Evolutionary conservation across 2,113 vertebrate species (phyloP).

Genomic region (Boleophthalmus pectinirostris): DNA sequence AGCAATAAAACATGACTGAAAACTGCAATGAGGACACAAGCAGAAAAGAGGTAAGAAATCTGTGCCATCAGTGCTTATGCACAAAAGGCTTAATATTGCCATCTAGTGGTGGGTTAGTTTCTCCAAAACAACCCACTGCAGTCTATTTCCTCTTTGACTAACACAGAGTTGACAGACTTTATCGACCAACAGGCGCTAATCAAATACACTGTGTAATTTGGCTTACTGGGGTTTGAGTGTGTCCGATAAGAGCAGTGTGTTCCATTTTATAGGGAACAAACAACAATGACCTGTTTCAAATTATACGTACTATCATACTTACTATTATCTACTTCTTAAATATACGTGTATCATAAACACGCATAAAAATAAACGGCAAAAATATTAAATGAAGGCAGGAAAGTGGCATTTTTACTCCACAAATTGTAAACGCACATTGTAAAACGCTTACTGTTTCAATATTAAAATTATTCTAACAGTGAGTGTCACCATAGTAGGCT

Average conservation of each 20-base stretch:
- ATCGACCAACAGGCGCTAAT: conserved; percentile 35
- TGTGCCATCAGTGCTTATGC: not conserved
- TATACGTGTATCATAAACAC: no score
- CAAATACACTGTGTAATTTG: conserved; percentile 42
- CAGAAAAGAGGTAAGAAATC: not conserved
- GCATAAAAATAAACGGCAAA: no score
- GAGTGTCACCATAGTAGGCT: not conserved
- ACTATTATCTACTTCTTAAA: no score
- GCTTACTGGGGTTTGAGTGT: conserved; percentile 43
- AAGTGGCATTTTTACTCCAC: not conserved
- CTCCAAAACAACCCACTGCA: not conserved
- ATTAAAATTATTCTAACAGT: not conserved
- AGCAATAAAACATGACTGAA: conserved; percentile 2
- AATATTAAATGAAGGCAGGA: no score
- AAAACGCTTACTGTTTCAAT: not conserved
- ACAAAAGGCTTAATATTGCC: conserved; percentile 51
- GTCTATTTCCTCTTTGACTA: not conserved
- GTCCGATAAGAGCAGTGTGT: conserved; percentile 57
- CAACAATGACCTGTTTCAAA: no score
- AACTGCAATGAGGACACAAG: not conserved
- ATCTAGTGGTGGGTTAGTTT: conserved; percentile 67
- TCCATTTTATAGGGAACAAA: conserved; percentile 5
- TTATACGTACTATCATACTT: no score
- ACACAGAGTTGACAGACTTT: conserved; percentile 39
- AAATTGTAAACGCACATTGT: not conserved